These are phyloP conservation scores for Belonocnema kinseyi DNA, from an alignment of 1,140 invertebrate species.

Conservation along the genomic window DNA sequence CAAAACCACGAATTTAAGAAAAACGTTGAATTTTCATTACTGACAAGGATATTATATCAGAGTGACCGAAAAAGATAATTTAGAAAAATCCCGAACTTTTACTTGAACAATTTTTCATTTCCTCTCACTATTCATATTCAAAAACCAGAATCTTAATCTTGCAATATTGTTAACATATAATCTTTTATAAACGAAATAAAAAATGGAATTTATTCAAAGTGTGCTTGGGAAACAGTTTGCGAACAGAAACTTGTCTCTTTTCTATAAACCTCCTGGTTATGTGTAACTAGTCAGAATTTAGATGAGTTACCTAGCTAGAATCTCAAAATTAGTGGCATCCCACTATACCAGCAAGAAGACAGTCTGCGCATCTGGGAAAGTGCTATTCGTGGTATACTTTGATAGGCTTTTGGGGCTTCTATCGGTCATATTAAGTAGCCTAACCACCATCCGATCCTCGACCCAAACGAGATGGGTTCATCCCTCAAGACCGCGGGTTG, in stretches of 20 bases:
- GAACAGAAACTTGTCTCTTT: neutral
- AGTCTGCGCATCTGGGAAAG: conserved; percentile 26
- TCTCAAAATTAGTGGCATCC: neutral
- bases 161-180: no score
- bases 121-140: no score
- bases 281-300: conserved; percentile 26
- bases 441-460: conserved; percentile 49
- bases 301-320: conserved; percentile 22
- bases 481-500: conserved; percentile 44
- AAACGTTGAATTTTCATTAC: no score
- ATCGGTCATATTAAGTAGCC: conserved; percentile 64
- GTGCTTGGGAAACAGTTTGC: no score
- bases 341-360: conserved; percentile 18
- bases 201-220: no score
- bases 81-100: no score
- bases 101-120: no score
- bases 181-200: no score
- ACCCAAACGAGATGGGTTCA: conserved; percentile 41
- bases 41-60: no score
- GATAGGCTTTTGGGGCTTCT: conserved; percentile 57
- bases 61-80: no score
- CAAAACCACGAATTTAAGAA: no score
- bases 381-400: conserved; percentile 55
- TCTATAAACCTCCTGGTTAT: neutral
- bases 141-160: no score